These are phyloP conservation scores for Podargus strigoides DNA, from an alignment of 2,797 vertebrate species.

Conservation along the genomic window DNA sequence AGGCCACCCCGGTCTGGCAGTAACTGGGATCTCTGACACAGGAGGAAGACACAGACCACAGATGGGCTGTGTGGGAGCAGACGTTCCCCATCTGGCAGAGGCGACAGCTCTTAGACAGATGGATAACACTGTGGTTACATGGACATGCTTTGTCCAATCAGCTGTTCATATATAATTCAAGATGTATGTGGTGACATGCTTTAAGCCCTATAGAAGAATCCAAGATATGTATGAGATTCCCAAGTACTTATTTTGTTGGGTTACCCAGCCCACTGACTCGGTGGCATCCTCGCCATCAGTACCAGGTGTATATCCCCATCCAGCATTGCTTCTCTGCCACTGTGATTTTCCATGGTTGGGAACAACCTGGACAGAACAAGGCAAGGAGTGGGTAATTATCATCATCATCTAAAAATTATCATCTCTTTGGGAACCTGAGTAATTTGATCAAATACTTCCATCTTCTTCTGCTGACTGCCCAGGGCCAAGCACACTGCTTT, in stretches of 20 bases:
- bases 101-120: neutral
- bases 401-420: neutral
- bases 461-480: neutral
- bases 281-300: neutral
- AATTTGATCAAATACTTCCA: slow-evolving; percentile 13
- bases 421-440: neutral
- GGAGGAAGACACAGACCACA: neutral
- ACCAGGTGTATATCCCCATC: neutral
- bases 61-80: neutral
- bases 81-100: neutral
- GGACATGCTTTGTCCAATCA: neutral
- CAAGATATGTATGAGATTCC: neutral
- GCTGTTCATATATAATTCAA: neutral
- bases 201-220: neutral
- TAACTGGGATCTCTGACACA: neutral
- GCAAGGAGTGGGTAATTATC: neutral
- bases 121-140: neutral
- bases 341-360: neutral
- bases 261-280: neutral
- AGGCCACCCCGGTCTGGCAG: neutral
- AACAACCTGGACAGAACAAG: neutral
- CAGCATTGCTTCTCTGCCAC: neutral
- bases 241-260: neutral
- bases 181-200: neutral
- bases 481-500: neutral